Evolutionary conservation across 2,113 vertebrate genomes (phyloP).

Genomic region (Ictalurus furcatus): DNA sequence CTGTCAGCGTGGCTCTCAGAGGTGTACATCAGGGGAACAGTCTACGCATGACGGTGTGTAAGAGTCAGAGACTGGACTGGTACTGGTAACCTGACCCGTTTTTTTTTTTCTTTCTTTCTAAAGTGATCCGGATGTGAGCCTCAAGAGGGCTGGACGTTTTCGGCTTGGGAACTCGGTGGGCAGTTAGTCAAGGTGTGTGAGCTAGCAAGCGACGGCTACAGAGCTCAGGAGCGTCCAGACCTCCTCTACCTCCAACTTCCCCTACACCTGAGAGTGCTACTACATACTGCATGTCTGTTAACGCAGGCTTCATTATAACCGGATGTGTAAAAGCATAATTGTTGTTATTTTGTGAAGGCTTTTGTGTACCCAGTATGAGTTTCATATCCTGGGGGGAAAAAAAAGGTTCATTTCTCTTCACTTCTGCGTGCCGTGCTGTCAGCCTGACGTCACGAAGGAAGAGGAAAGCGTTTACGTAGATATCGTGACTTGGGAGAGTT

Average conservation of each 20-base stretch:
- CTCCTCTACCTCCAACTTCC: background rate
- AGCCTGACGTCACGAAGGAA: background rate
- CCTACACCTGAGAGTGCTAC: background rate
- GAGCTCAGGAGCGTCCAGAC: background rate
- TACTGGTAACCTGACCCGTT: background rate
- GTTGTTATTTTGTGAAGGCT: background rate
- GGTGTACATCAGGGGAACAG: constrained; percentile 4
- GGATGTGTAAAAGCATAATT: background rate
- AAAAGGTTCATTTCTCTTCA: background rate
- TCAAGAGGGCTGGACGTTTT: background rate
- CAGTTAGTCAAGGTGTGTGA: background rate
- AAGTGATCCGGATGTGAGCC: background rate
- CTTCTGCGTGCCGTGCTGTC: background rate
- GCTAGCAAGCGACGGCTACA: background rate
- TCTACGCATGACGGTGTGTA: constrained; percentile 3
- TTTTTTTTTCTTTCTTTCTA: background rate
- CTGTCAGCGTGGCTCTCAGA: constrained; percentile 18
- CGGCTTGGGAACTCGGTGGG: background rate
- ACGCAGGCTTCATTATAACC: background rate
- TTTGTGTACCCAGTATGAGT: background rate
- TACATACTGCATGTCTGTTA: background rate
- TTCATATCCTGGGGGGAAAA: background rate
- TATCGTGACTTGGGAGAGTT: background rate
- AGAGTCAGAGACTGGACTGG: background rate
- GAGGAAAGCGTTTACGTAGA: background rate